These are phyloP conservation scores for Marmota flaviventris DNA, from an alignment of 2,113 vertebrate species.

Conservation along the genomic window DNA sequence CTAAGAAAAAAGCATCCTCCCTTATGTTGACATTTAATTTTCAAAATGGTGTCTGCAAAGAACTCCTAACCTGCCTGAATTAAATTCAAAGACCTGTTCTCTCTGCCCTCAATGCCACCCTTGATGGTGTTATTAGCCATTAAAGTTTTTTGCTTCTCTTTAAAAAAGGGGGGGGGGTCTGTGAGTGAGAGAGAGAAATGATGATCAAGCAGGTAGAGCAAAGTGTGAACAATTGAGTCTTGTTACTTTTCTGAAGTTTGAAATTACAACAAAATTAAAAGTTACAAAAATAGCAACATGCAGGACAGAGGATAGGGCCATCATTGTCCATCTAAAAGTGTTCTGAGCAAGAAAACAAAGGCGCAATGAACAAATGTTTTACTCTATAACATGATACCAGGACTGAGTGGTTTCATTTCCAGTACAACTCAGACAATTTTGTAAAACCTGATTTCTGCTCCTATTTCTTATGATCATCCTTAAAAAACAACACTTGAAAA, in stretches of 20 bases:
- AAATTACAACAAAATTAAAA: constrained; percentile 39
- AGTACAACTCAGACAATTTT: neutral
- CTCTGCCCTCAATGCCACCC: neutral
- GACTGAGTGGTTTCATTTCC: neutral
- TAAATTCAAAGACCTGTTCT: neutral
- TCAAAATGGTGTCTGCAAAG: neutral
- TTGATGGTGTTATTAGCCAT: neutral
- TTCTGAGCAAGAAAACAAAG: neutral
- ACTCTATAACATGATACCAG: neutral
- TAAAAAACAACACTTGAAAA: neutral
- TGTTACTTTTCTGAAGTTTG: neutral
- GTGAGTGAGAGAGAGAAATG: no score
- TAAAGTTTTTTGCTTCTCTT: neutral
- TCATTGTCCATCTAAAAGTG: neutral
- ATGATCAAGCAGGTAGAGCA: neutral
- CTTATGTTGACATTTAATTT: neutral
- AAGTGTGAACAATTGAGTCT: neutral
- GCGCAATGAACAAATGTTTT: neutral
- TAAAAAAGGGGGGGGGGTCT: neutral
- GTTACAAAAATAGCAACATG: neutral
- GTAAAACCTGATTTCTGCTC: neutral
- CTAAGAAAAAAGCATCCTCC: neutral
- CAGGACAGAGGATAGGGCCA: neutral
- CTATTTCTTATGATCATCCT: neutral
- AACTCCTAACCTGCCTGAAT: neutral